Percentiles rank a stretch among this genome's conserved stretches.
Evolutionary conservation across 2,888 invertebrate genomes (phyloP).

Genomic region (Chrysolina haemoptera): DNA sequence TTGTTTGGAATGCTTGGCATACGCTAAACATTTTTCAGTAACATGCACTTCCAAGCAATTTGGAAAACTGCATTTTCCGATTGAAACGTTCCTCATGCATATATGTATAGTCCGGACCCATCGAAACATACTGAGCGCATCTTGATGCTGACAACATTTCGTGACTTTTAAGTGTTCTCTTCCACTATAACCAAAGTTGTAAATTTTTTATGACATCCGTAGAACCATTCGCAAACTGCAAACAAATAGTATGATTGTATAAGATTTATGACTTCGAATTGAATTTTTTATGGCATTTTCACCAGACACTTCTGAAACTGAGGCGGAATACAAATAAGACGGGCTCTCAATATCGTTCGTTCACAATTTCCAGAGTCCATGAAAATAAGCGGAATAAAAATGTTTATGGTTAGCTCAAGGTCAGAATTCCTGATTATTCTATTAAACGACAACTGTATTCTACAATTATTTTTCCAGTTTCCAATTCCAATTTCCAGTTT

Average conservation of each 20-base stretch:
- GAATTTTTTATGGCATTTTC: slow-evolving; percentile 2
- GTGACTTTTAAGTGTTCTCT: neutral
- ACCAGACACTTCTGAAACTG: neutral
- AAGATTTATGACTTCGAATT: neutral
- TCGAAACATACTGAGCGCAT: neutral
- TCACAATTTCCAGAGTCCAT: neutral
- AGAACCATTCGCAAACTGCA: neutral
- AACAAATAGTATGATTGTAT: neutral
- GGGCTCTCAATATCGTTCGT: neutral
- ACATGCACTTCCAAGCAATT: too few species aligned
- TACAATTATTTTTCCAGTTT: too few species aligned
- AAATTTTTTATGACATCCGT: neutral
- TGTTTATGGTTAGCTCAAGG: neutral
- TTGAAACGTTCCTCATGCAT: too few species aligned
- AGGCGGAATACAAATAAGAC: neutral
- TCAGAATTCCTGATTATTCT: neutral
- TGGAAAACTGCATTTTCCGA: too few species aligned
- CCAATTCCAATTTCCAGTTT: too few species aligned
- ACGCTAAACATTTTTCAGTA: too few species aligned
- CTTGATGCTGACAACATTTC: neutral
- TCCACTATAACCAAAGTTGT: neutral
- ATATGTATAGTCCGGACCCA: neutral
- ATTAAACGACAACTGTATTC: neutral
- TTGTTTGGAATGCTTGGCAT: too few species aligned
- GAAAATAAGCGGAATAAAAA: neutral